These are phyloP conservation scores for Eugnorisma glareosa DNA, from an alignment of 2,888 invertebrate genomes.

Conservation along the genomic window DNA sequence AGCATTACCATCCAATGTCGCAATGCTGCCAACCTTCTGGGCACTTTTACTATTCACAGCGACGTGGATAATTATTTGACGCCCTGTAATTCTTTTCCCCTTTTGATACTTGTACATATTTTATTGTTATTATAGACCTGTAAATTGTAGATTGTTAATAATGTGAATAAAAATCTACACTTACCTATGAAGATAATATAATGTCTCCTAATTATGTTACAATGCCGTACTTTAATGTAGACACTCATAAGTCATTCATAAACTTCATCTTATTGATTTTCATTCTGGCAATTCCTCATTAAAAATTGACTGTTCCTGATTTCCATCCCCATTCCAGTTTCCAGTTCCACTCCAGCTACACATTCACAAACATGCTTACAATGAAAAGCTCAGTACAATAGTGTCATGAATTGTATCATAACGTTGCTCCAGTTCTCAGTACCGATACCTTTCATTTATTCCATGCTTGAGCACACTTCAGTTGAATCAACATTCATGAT, in stretches of 20 bases:
- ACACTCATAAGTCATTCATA: background rate
- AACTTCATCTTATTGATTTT: background rate
- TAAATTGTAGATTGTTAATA: too few relatives aligned
- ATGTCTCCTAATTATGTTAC: background rate
- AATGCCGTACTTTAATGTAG: background rate
- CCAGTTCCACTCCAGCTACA: background rate
- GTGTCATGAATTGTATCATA: slow-evolving; percentile 44
- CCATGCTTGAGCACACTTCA: slow-evolving; percentile 21
- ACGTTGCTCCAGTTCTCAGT: slow-evolving; percentile 44
- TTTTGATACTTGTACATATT: too few relatives aligned
- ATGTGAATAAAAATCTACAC: background rate
- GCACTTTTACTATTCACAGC: too few relatives aligned
- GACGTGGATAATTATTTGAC: too few relatives aligned
- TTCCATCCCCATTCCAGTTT: slow-evolving; percentile 36
- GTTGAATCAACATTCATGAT: slow-evolving; percentile 36
- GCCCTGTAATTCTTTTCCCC: too few relatives aligned
- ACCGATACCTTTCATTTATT: slow-evolving; percentile 51
- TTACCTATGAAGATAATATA: background rate
- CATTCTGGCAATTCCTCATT: slow-evolving; percentile 14
- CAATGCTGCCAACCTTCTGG: too few relatives aligned
- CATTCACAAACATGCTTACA: slow-evolving; percentile 32
- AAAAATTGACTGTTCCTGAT: slow-evolving; percentile 11
- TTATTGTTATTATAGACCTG: too few relatives aligned
- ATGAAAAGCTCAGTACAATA: slow-evolving; percentile 39
- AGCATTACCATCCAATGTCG: too few relatives aligned